Evolutionary conservation across 2,113 vertebrate genomes (phyloP), one percentile per base, ranked within the genome.

Genomic region (Eulacestoma nigropectus): DNA sequence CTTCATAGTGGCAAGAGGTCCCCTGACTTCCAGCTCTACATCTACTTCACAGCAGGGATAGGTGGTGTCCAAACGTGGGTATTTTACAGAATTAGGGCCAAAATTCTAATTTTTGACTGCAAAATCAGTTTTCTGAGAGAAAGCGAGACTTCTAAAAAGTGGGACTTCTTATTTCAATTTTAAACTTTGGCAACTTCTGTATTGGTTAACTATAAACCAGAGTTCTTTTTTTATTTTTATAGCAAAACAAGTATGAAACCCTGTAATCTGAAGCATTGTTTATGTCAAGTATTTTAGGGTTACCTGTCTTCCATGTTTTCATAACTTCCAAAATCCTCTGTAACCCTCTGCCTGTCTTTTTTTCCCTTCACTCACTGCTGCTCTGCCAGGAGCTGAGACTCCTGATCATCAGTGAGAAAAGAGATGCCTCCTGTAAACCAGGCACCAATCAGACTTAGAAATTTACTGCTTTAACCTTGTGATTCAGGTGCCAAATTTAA

Each of bases 401-500:
- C 42, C 68, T 79, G 81, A 78, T 63, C 55, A 86, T 77, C 73
- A 94, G n/a, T 5, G 35, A 87, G 60, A 84, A 37, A 44, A 91
- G 50, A 91, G 84, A 62, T 6, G 15, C 59, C 62, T 95, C 73
- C 80, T 87, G 76, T 83, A 78, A 93, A 96, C 88, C 89, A 84
- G 93, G 73, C 88, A 91, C 78, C 86, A 86, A 74, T 67, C 93
- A 92, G 68, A 57, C 63, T 55, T 8, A 26, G 39, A 90, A 92
- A 95, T 92, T 89, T 89, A 94, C 52, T 88, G 53, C 70, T 96
- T 85, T 95, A 76, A 96, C 72, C 89, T 92, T 80, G 93, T 52
- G 94, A 95, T 97, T 93, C 87, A 82, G 47, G 57, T 82, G 73
- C 91, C 87, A 87, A 93, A 70, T 92, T 83, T 94, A n/a, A 97